These are phyloP conservation scores for Eulemur albifrons DNA, from an alignment of 2,797 vertebrate species.

Conservation along the genomic window DNA sequence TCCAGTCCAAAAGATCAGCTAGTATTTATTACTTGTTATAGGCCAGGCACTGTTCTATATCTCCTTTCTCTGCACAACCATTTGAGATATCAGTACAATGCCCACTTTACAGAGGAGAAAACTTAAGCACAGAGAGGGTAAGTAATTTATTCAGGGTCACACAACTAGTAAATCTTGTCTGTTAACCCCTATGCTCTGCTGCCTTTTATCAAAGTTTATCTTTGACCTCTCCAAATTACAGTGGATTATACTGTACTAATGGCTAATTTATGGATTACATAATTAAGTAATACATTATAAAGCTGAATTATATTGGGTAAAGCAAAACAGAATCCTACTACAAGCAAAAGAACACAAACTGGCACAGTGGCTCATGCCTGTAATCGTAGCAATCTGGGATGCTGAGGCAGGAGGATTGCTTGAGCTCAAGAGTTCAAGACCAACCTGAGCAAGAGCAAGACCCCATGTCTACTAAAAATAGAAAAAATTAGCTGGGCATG, in stretches of 20 bases:
- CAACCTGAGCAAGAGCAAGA: no score
- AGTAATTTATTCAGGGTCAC: neutral
- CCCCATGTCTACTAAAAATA: no score
- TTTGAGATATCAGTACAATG: neutral
- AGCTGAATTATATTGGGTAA: neutral
- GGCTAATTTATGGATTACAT: neutral
- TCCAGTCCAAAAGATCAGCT: neutral
- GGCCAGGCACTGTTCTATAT: neutral
- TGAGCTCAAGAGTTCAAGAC: no score
- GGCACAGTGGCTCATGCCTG: no score
- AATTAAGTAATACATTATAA: neutral
- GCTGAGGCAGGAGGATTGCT: no score
- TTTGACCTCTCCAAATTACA: neutral
- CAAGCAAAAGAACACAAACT: neutral
- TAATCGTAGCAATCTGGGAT: no score
- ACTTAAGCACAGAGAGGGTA: neutral
- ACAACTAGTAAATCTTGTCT: neutral
- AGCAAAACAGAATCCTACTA: neutral
- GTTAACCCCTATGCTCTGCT: neutral
- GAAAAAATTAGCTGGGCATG: no score
- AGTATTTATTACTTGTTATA: neutral
- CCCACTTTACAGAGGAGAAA: neutral
- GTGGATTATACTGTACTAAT: neutral
- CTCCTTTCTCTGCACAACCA: neutral
- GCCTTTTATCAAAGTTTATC: neutral